Conservation (phyloP, 2,113 vertebrate species). For the Condylura cristata region DNA sequence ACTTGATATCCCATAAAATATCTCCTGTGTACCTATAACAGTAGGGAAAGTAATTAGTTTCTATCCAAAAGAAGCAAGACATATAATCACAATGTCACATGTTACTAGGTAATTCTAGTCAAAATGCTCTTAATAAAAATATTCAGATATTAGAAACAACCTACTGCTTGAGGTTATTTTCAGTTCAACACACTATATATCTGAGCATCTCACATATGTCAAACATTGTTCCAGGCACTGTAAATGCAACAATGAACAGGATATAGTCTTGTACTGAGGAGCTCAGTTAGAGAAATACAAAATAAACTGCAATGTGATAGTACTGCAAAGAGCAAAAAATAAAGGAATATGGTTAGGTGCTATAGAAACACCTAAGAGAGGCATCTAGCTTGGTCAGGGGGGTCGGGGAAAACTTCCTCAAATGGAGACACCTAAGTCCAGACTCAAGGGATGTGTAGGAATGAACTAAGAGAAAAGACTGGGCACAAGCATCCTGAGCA, state of each 20-base stretch:
- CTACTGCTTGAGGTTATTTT: neutral
- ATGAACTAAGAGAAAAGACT: neutral
- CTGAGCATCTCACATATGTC: neutral
- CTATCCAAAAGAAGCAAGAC: slow-evolving; percentile 50
- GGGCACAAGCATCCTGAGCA: neutral
- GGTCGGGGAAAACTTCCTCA: neutral
- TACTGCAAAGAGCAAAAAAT: neutral
- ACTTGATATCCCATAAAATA: slow-evolving; percentile 93
- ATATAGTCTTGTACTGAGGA: neutral
- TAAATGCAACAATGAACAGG: neutral
- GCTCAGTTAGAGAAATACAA: neutral
- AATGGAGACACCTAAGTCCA: neutral
- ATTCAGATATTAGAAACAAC: neutral
- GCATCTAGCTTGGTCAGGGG: neutral
- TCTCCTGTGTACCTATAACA: slow-evolving; percentile 89
- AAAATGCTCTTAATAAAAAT: slow-evolving; percentile 43
- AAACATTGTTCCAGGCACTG: neutral
- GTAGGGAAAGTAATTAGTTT: slow-evolving; percentile 59
- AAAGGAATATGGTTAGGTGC: neutral
- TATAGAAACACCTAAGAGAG: neutral
- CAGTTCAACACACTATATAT: neutral
- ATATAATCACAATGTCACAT: neutral
- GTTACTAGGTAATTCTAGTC: slow-evolving; percentile 43
- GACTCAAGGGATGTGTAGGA: neutral
- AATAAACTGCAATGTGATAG: neutral